phyloP scores from a whole-genome alignment of 1,140 invertebrate genomes.

The Drosophila pseudoobscura region DNA sequence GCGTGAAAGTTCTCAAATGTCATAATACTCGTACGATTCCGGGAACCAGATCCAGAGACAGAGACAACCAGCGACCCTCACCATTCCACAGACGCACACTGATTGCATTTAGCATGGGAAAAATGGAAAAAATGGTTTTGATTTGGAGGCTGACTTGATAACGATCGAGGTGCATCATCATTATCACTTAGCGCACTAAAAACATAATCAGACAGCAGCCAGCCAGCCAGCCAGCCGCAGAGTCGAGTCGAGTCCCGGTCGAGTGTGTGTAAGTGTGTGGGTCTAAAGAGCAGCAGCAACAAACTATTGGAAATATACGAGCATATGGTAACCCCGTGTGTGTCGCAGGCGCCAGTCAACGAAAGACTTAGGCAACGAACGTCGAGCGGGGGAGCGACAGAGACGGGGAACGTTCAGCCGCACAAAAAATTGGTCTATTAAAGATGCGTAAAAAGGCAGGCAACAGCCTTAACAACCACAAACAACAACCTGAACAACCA shows the following conservation, averaged over 20 bases:
- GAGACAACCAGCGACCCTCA: conserved; percentile 11
- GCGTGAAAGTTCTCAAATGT: conserved; percentile 82
- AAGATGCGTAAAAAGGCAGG: conserved; percentile 78
- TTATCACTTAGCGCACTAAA: conserved; percentile 82
- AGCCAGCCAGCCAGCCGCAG: conserved; percentile 13
- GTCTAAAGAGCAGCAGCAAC: conserved; percentile 56
- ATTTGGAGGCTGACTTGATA: conserved; percentile 57
- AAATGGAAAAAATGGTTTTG: conserved; percentile 68
- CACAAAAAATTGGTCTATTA: conserved; percentile 80
- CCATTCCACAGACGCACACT: conserved; percentile 50
- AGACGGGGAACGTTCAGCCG: conserved; percentile 2
- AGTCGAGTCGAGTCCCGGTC: conserved; percentile 7
- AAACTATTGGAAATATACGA: conserved; percentile 78
- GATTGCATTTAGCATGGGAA: conserved; percentile 28
- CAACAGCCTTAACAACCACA: conserved; percentile 50
- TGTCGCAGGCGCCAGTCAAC: conserved; percentile 72
- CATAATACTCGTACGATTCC: conserved; percentile 75
- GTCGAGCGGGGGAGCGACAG: not conserved
- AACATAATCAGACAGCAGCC: conserved; percentile 75
- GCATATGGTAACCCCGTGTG: conserved; percentile 1
- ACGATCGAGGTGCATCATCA: conserved; percentile 78
- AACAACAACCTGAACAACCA: conserved; percentile 17
- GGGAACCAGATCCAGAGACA: conserved; percentile 51
- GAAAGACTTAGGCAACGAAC: conserved; percentile 77
- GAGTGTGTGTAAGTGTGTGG: conserved; percentile 28